A percentile compares a stretch with the other conserved stretches of the same genome.
phyloP scores from a whole-genome alignment of 1,140 invertebrate genomes.

The Drosophila kurseongensis region DNA sequence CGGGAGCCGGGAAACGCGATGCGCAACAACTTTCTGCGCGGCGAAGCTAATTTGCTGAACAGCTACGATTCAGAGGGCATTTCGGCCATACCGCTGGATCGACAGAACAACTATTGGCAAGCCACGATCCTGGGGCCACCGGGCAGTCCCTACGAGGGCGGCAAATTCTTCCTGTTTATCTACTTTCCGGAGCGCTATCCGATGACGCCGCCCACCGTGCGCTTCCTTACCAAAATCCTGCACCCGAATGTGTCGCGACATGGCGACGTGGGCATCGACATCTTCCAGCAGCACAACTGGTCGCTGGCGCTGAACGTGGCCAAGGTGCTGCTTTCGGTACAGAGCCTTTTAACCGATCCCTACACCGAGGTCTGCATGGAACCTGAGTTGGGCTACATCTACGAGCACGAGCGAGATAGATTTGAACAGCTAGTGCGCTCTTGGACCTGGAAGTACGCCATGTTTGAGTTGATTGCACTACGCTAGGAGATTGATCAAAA shows the following conservation, averaged over 20 bases:
- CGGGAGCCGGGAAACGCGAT: slow-evolving; percentile 88
- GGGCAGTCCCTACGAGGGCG: slow-evolving; percentile 96
- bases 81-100: slow-evolving; percentile 93
- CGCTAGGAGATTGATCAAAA: slow-evolving; percentile 14
- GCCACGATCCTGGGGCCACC: slow-evolving; percentile 95
- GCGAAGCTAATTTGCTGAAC: slow-evolving; percentile 88
- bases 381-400: slow-evolving; percentile 92
- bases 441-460: slow-evolving; percentile 97
- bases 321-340: slow-evolving; percentile 95
- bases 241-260: slow-evolving; percentile 98
- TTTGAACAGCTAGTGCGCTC: slow-evolving; percentile 93
- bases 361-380: slow-evolving; percentile 97
- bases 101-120: slow-evolving; percentile 94
- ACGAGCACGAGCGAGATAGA: slow-evolving; percentile 89
- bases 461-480: slow-evolving; percentile 90
- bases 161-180: slow-evolving; percentile 96
- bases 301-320: slow-evolving; percentile 96
- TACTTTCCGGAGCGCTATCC: slow-evolving; percentile 93
- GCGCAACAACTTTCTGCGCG: slow-evolving; percentile 89
- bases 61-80: slow-evolving; percentile 96
- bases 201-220: slow-evolving; percentile 94
- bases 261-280: slow-evolving; percentile 98
- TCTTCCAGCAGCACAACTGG: slow-evolving; percentile 98
- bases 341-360: slow-evolving; percentile 96
- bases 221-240: slow-evolving; percentile 95